phyloP scores from a whole-genome alignment of 1,140 invertebrate genomes.

The Plectus sambesii region DNA sequence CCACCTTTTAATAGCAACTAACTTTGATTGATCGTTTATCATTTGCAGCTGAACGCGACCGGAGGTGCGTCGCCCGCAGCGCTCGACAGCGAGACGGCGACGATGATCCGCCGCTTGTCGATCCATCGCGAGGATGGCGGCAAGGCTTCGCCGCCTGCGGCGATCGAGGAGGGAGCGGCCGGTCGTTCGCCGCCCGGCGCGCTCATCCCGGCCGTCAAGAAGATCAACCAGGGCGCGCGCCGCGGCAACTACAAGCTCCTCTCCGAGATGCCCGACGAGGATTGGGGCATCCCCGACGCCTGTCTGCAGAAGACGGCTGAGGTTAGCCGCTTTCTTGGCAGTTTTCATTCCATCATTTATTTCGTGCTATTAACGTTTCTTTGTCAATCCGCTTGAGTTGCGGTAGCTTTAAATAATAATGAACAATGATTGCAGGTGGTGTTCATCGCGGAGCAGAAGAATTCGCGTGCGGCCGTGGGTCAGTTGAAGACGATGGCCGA shows the following conservation, averaged over 20 bases:
- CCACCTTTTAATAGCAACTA: no score
- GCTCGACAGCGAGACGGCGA: no score
- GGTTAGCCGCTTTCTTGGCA: constrained; percentile 29
- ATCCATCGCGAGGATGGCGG: no score
- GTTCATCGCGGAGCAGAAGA: constrained; percentile 51
- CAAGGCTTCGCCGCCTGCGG: no score
- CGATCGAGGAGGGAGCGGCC: no score
- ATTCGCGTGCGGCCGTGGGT: constrained; percentile 59
- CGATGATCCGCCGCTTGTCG: no score
- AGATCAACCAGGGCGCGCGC: no score
- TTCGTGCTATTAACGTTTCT: constrained; percentile 29
- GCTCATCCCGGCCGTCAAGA: no score
- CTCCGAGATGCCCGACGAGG: constrained; percentile 17
- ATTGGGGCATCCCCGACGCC: constrained; percentile 24
- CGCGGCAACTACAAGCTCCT: constrained; percentile 17
- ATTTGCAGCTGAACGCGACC: no score
- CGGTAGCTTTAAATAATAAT: constrained; percentile 12
- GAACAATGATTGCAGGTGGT: constrained; percentile 47
- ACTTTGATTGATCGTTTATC: no score
- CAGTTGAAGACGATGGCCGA: constrained; percentile 55
- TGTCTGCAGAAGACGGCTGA: constrained; percentile 44
- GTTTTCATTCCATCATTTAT: not conserved
- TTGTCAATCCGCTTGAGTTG: constrained; percentile 41
- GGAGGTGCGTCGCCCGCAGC: no score
- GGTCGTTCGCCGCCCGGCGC: no score